Evolutionary conservation across 2,888 invertebrate genomes (phyloP).

Genomic region (Galeopsomyia nigrocyanea): DNA sequence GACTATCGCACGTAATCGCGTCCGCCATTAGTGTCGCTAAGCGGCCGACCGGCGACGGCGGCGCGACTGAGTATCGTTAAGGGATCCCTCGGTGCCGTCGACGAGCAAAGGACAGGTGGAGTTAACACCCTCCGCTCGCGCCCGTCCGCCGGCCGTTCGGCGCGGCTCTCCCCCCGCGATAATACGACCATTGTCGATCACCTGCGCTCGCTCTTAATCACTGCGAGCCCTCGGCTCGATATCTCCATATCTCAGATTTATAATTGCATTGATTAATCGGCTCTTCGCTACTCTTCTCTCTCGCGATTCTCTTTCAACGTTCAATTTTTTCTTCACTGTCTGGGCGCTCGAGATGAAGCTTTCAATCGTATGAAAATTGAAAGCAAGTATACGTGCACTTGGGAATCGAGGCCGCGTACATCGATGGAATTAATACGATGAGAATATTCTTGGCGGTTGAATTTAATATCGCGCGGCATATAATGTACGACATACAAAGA

Average conservation of each 20-base stretch:
- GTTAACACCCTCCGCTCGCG: conserved; percentile 56
- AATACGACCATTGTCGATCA: conserved; percentile 40
- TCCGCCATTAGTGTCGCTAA: conserved; percentile 60
- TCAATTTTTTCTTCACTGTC: too few species aligned
- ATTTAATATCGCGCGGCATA: conserved; percentile 57
- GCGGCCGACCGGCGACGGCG: conserved; percentile 30
- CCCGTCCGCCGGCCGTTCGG: conserved; percentile 44
- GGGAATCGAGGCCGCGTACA: conserved; percentile 30
- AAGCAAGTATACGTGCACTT: conserved; percentile 12
- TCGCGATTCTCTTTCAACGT: too few species aligned
- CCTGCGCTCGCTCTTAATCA: conserved; percentile 12
- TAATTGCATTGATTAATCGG: conserved; percentile 10
- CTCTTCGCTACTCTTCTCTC: too few species aligned
- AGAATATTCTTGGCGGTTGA: conserved; percentile 51
- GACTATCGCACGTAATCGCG: conserved; percentile 59
- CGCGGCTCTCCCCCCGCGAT: conserved; percentile 50
- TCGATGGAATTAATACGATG: conserved; percentile 53
- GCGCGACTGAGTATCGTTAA: conserved; percentile 50
- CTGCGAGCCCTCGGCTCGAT: not conserved
- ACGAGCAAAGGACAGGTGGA: conserved; percentile 59
- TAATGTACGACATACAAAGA: conserved; percentile 52
- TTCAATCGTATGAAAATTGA: conserved; percentile 1
- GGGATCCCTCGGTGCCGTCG: conserved; percentile 49
- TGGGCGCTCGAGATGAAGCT: too few species aligned
- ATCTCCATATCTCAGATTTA: not conserved